Base-by-base conservation (phyloP, 2,888 invertebrate species). In the Melitaea athalia region DNA sequence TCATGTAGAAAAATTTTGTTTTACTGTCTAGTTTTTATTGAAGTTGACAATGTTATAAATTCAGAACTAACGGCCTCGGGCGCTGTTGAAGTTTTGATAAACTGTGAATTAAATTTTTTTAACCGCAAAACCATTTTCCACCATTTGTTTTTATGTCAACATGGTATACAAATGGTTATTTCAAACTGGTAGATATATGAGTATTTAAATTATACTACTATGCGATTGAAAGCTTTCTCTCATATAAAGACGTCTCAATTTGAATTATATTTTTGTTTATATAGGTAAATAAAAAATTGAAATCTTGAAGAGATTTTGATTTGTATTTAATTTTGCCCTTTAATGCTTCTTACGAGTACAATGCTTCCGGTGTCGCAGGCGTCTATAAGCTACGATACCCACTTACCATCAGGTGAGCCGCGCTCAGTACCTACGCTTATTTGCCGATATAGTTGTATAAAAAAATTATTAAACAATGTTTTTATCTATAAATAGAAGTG, bases 11-110 rank as follows among this genome's bases (percentile, higher is more conserved):
- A 65, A 43, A 31, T 52, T 42, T 59, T 65, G 42, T 65, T 65
- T 60, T 12, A 17, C 24, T 65, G 50, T 43, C 24, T 24, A 65
- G 52, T 52, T 43, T 65, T 65, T 52, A 65, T 52, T 65, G 52
- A 52, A 24, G 43, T 52, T 45, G 65, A 65, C 59, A 59, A 65
- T 24, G 24, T 24, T 24, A 24, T 65, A 65, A 65, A 65, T 65
- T 60, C 33, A 24, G 31, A 43, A 15, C n/a, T 60, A 65, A 65
- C 65, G 59, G 60, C 59, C 43, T 52, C 59, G 15, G 59, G 50
- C 43, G 43, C 43, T 33, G n/a, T 64, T 42, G 60, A 60, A 24
- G 31, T 59, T 52, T 24, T 45, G 52, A 59, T 59, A 24, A 65
- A 64, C 33, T n/a, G 24, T 15, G 10, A 47, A 45, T 64, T 45